Evolutionary conservation across 2,113 vertebrate genomes (phyloP), one percentile per base, ranked within the genome.

Genomic region (Colaptes auratus): DNA sequence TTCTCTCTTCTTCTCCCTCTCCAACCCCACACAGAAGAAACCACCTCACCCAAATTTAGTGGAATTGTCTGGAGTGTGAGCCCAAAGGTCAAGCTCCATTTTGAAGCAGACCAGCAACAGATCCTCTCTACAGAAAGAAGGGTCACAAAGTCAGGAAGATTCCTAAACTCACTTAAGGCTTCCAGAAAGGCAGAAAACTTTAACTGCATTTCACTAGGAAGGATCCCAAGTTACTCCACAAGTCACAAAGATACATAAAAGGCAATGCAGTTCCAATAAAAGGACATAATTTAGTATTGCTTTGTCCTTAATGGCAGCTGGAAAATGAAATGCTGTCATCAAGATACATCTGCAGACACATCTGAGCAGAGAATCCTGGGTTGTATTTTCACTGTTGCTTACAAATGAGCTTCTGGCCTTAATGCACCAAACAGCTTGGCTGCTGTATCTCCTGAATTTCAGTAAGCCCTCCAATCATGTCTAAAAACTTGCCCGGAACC

Each of bases 321-420:
- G 83, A 70, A 92, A 88, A 67, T 5, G 3, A 87, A 92, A 78
- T 7, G 10, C 15, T 84, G 33, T 12, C 80, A 77, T 50, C 39
- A 71, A 35, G 23, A 23, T 36, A 55, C 33, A 33, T 24, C 70
- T 58, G 72, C 69, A 75, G 86, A 61, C 53, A 60, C 3, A 3
- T 44, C 5, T 60, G 73, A 75, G 39, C 50, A 55, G 19, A 85
- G 46, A 50, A 70, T 12, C 21, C 3, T 0, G 0, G 28, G n/a
- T 1, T 78, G 5, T 25, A 44, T 46, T 89, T 89, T 36, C 46
- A 70, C 46, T 69, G 20, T 7, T 78, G 36, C 33, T 77, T 19
- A 84, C 15, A 84, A 48, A 67, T 4, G 5, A 93, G 31, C n/a
- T 84, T 60, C 77, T 35, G 5, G 53, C 12, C 25, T 75, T 50